Evolutionary conservation across 2,113 vertebrate species (phyloP).

Genomic region (Podarcis raffonei): DNA sequence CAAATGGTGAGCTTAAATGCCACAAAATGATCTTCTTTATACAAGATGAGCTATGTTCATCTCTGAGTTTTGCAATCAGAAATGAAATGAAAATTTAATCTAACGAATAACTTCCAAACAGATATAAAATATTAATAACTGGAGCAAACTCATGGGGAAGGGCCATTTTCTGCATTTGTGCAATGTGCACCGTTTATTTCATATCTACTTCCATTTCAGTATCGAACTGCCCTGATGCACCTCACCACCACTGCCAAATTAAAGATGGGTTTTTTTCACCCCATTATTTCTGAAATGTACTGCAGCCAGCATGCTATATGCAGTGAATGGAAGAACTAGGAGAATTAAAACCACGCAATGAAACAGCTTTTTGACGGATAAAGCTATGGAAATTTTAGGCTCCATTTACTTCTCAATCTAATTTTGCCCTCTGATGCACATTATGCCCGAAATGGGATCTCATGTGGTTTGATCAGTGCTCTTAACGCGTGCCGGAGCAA

Average conservation of each 20-base stretch:
- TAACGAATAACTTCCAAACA: conserved; percentile 21
- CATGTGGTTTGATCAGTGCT: conserved; percentile 82
- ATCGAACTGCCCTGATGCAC: conserved; percentile 37
- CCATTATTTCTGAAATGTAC: conserved; percentile 70
- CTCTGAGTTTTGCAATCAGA: not conserved
- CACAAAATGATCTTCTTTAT: not conserved
- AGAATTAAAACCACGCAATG: conserved; percentile 83
- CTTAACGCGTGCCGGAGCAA: conserved; percentile 77
- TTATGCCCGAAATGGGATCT: conserved; percentile 84
- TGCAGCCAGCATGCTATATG: conserved; percentile 59
- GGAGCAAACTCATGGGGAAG: conserved; percentile 5
- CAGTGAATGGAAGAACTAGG: conserved; percentile 66
- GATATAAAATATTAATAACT: conserved; percentile 27
- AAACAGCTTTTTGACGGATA: conserved; percentile 83
- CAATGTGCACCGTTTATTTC: conserved; percentile 10
- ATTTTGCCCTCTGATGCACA: conserved; percentile 88
- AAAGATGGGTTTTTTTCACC: conserved; percentile 52
- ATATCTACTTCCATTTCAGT: not conserved
- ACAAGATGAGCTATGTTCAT: not conserved
- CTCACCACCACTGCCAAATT: conserved; percentile 57
- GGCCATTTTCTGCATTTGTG: not conserved
- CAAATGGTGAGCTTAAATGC: not conserved
- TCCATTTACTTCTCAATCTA: conserved; percentile 90
- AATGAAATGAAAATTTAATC: conserved; percentile 27
- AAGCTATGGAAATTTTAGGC: conserved; percentile 86